Conservation (phyloP, 1,140 invertebrate genomes). For the Idris sp. region DNA sequence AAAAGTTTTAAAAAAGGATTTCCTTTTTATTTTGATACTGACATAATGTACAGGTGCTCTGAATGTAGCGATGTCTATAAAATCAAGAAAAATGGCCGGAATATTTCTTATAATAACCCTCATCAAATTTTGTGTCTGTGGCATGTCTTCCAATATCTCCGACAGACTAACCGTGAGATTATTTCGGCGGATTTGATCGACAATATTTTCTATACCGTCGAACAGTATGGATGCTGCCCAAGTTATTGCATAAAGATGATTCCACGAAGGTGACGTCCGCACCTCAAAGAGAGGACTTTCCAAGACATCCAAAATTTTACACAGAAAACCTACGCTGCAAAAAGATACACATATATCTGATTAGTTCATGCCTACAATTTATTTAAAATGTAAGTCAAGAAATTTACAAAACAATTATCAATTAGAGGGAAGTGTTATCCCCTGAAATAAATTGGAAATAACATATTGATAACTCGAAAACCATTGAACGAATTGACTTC, state of each 20-base stretch:
- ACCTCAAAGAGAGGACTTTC: constrained; percentile 70
- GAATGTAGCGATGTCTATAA: constrained; percentile 65
- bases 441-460: too few relatives aligned
- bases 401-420: too few relatives aligned
- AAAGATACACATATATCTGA: constrained; percentile 57
- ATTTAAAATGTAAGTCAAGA: too few relatives aligned
- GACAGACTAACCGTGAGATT: constrained; percentile 49
- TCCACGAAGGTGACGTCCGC: constrained; percentile 58
- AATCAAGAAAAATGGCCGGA: constrained; percentile 63
- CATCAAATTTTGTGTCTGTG: constrained; percentile 66
- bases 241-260: constrained; percentile 62
- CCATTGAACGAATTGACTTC: too few relatives aligned
- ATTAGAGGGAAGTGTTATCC: too few relatives aligned
- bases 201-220: constrained; percentile 66
- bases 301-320: constrained; percentile 68
- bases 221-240: constrained; percentile 65
- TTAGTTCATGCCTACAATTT: constrained; percentile 7
- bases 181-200: constrained; percentile 66
- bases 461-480: too few relatives aligned
- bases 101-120: constrained; percentile 65
- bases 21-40: too few relatives aligned
- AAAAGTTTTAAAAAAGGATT: too few relatives aligned
- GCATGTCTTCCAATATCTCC: constrained; percentile 63
- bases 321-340: constrained; percentile 72
- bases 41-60: constrained; percentile 66